phyloP scores from a whole-genome alignment of 2,113 vertebrate genomes.

The Bos javanicus region DNA sequence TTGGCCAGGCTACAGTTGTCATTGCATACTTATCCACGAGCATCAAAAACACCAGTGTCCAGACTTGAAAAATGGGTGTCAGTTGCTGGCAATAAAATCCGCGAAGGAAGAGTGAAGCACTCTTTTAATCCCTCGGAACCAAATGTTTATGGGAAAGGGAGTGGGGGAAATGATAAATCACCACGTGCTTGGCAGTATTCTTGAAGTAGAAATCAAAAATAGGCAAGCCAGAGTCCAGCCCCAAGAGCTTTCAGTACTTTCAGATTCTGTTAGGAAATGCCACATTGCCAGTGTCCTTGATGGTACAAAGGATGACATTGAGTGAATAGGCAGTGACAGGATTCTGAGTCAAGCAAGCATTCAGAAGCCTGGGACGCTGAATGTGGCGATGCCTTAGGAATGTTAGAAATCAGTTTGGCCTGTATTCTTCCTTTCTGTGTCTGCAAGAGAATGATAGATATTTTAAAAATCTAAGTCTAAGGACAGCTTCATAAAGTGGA shows the following conservation, averaged over 20 bases:
- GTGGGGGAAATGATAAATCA: neutral
- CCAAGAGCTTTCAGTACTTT: neutral
- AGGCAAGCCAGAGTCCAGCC: neutral
- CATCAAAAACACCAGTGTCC: neutral
- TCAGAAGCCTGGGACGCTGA: neutral
- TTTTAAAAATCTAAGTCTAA: neutral
- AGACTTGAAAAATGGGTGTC: neutral
- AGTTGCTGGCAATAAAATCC: neutral
- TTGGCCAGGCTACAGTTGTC: neutral
- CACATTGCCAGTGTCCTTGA: neutral
- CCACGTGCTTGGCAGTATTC: neutral
- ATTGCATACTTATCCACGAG: neutral
- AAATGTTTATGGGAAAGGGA: neutral
- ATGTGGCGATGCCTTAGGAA: neutral
- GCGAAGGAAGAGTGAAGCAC: neutral
- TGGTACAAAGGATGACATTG: neutral
- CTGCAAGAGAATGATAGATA: neutral
- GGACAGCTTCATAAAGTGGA: neutral
- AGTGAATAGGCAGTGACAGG: neutral
- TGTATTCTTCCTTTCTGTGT: neutral
- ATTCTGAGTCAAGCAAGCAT: neutral
- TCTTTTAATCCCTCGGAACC: neutral
- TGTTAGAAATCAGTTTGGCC: neutral
- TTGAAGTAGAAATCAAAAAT: neutral
- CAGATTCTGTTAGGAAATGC: neutral